phyloP scores from a whole-genome alignment of 2,113 vertebrate species.

The Entomyzon cyanotis region DNA sequence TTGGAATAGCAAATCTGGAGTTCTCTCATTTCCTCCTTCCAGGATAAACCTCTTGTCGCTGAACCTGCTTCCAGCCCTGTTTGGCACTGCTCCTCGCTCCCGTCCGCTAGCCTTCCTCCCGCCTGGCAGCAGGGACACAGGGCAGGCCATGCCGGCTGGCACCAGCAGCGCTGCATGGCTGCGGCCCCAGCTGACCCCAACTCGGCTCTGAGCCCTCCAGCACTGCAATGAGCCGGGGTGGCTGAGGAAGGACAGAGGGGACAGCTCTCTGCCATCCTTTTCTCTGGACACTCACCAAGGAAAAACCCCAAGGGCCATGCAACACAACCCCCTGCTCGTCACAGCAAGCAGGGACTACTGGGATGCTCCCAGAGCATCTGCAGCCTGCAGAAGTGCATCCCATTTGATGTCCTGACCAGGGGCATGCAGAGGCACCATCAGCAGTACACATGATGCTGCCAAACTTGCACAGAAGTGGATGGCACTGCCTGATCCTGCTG shows the following conservation, averaged over 20 bases:
- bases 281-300: not conserved
- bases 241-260: not conserved
- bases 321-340: not conserved
- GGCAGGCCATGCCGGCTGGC: not conserved
- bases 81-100: not conserved
- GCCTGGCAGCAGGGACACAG: not conserved
- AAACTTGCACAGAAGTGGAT: fast-evolving
- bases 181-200: not conserved
- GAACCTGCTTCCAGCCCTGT: not conserved
- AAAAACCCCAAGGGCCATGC: fast-evolving
- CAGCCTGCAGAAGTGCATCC: not conserved
- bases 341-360: fast-evolving
- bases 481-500: fast-evolving
- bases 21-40: not conserved
- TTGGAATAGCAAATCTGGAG: not conserved
- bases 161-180: not conserved
- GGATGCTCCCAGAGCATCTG: not conserved
- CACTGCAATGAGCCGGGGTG: fast-evolving
- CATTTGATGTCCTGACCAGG: fast-evolving
- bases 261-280: not conserved
- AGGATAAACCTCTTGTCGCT: not conserved
- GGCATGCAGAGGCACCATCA: not conserved
- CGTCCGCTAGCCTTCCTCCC: not conserved
- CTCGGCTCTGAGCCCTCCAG: not conserved
- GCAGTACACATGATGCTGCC: not conserved